Percentiles rank a stretch among this genome's conserved stretches.
phyloP scores from a whole-genome alignment of 2,113 vertebrate genomes.

The Phainopepla nitens region DNA sequence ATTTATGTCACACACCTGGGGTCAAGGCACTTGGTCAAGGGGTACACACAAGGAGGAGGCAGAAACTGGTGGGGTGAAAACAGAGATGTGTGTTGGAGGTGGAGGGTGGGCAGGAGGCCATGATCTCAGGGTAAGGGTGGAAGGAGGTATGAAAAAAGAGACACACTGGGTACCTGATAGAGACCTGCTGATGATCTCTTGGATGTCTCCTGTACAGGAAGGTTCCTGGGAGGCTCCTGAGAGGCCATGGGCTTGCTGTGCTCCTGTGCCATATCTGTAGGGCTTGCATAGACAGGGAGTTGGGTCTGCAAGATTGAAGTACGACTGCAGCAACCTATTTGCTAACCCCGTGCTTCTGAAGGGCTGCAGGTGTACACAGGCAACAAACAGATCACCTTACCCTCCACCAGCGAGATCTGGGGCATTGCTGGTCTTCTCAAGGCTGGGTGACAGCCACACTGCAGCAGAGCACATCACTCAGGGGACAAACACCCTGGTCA shows the following conservation, averaged over 20 bases:
- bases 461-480: fast-evolving
- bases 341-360: not conserved
- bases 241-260: not conserved
- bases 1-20: not conserved
- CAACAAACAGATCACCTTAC: not conserved
- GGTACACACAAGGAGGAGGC: not conserved
- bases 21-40: not conserved
- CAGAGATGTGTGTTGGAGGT: not conserved
- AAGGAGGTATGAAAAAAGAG: not conserved
- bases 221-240: not conserved
- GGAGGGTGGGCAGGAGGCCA: not conserved
- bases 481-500: not conserved
- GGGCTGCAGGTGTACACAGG: not conserved
- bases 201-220: not conserved
- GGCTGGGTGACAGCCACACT: not conserved
- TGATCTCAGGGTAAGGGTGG: not conserved
- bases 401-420: not conserved
- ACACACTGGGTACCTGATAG: not conserved
- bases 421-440: not conserved
- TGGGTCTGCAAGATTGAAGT: not conserved
- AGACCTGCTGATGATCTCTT: not conserved
- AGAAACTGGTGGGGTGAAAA: not conserved
- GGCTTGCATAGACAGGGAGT: not conserved
- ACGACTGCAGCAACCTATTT: not conserved
- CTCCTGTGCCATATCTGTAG: not conserved